phyloP scores from a whole-genome alignment of 2,797 vertebrate species.

The Brotula barbata region DNA sequence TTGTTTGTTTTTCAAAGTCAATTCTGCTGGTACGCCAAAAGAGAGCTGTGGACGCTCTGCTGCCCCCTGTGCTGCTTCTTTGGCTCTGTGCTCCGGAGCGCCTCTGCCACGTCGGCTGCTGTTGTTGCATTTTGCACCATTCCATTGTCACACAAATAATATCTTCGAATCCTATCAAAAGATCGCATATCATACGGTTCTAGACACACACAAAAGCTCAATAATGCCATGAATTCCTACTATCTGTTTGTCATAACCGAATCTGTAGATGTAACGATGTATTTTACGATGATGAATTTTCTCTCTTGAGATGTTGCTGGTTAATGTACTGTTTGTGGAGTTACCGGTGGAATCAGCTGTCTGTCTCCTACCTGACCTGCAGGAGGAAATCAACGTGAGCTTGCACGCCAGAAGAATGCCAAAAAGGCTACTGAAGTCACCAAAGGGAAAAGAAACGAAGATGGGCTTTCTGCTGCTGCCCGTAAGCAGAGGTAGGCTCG shows the following conservation, averaged over 20 bases:
- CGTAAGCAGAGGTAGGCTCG: slow-evolving; percentile 86
- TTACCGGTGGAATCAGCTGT: too few species aligned
- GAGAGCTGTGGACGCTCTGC: not conserved
- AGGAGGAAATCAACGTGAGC: slow-evolving; percentile 95
- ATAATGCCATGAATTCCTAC: not conserved
- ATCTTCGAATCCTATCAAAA: too few species aligned
- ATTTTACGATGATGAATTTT: too few species aligned
- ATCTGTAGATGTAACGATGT: too few species aligned
- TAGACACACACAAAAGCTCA: not conserved
- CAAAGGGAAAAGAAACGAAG: slow-evolving; percentile 86
- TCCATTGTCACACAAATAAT: too few species aligned
- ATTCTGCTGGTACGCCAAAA: not conserved
- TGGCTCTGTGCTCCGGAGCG: slow-evolving; percentile 34
- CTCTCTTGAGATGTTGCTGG: not conserved
- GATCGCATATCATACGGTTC: too few species aligned
- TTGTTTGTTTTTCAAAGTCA: not conserved
- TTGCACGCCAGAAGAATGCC: slow-evolving; percentile 88
- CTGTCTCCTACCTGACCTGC: slow-evolving; percentile 29
- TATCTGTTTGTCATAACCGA: not conserved
- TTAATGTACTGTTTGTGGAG: not conserved
- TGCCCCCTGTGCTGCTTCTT: slow-evolving; percentile 21
- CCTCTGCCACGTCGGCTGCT: slow-evolving; percentile 72
- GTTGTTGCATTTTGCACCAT: too few species aligned
- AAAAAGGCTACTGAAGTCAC: slow-evolving; percentile 82
- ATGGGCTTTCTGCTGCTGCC: slow-evolving; percentile 90